Evolutionary conservation across 1,140 invertebrate genomes (phyloP).

Genomic region (Rhagoletis pomonella): DNA sequence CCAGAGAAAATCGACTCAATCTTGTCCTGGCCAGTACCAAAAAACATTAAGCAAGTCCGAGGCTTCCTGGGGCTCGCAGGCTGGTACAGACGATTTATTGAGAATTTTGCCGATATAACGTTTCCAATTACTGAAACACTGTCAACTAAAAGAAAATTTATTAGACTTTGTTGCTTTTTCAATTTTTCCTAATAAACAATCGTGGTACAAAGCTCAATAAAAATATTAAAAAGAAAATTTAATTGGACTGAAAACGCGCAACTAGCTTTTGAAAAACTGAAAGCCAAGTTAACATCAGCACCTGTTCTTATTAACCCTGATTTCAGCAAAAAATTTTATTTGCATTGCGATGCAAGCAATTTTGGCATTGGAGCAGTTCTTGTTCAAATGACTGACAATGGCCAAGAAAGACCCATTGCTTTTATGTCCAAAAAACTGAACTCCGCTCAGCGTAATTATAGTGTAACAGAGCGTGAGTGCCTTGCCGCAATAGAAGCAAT

Average conservation of each 20-base stretch:
- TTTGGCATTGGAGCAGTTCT: constrained; percentile 69
- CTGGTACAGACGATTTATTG: too few species aligned
- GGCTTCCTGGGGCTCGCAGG: constrained; percentile 54
- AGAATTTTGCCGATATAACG: constrained; percentile 23
- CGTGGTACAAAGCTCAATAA: too few species aligned
- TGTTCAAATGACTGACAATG: constrained; percentile 62
- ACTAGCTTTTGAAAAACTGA: neutral
- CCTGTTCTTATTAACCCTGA: neutral
- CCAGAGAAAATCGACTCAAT: constrained; percentile 62
- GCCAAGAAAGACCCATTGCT: constrained; percentile 47
- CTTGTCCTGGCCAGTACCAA: constrained; percentile 58
- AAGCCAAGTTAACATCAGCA: constrained; percentile 12
- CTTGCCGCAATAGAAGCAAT: constrained; percentile 74
- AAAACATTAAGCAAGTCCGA: constrained; percentile 56
- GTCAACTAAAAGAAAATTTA: constrained; percentile 42
- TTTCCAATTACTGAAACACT: constrained; percentile 56
- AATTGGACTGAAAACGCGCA: constrained; percentile 37
- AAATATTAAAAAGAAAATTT: constrained; percentile 53
- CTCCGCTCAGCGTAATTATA: too few species aligned
- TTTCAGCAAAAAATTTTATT: constrained; percentile 60
- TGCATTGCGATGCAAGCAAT: constrained; percentile 67
- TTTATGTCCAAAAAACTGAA: too few species aligned
- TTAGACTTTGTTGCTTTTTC: too few species aligned
- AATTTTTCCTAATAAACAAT: too few species aligned
- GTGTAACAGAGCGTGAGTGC: too few species aligned